Conservation (phyloP, 2,888 invertebrate species). For the Drosophila putrida region DNA sequence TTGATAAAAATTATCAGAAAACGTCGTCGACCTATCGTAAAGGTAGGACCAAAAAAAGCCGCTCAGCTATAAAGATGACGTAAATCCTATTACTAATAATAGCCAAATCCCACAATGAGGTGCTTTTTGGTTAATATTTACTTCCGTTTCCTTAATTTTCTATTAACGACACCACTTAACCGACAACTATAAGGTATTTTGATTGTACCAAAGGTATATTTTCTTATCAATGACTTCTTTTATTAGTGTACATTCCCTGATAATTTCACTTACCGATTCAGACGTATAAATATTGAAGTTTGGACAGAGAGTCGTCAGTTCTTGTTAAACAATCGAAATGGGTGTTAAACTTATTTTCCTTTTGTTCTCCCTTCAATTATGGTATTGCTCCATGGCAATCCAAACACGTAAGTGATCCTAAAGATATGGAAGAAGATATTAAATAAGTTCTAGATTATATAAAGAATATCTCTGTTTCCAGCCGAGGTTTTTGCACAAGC, state of each 20-base stretch:
- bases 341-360: conserved; percentile 14
- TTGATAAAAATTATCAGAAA: too few relatives aligned
- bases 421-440: too few relatives aligned
- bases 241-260: not conserved
- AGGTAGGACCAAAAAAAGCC: too few relatives aligned
- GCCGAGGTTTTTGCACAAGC: conserved; percentile 5
- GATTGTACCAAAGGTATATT: not conserved
- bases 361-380: conserved; percentile 15
- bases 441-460: not conserved
- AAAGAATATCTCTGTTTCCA: not conserved
- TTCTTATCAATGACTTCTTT: conserved; percentile 2
- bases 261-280: not conserved
- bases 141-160: not conserved
- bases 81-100: too few relatives aligned
- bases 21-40: too few relatives aligned
- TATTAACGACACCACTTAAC: not conserved
- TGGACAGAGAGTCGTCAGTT: not conserved
- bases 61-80: too few relatives aligned
- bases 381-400: conserved; percentile 6
- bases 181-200: not conserved
- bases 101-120: too few relatives aligned
- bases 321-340: conserved; percentile 10
- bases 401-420: conserved; percentile 17
- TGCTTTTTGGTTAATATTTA: too few relatives aligned
- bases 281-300: conserved; percentile 13